phyloP scores from a whole-genome alignment of 37 sponge, comb jelly and placozoan genomes.

The Agelas oroides region DNA sequence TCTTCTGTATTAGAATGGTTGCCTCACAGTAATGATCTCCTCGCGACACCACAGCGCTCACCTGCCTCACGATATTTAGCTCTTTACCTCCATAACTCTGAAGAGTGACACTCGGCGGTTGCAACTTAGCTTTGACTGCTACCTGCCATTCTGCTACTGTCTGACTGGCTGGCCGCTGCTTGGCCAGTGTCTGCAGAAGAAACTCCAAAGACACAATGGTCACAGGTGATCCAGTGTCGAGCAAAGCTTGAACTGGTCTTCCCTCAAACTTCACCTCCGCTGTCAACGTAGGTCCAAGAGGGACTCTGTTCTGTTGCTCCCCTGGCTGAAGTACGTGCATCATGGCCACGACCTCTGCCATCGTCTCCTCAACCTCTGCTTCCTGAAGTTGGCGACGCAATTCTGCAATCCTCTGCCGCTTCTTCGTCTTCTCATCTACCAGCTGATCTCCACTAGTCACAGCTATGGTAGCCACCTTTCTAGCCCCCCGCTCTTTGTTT shows the following conservation, averaged over 20 bases:
- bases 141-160: background rate
- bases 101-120: background rate
- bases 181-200: slow-evolving; percentile 1
- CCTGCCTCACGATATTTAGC: slow-evolving; percentile 30
- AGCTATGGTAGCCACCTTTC: too few species aligned
- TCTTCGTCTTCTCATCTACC: background rate
- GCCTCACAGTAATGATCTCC: background rate
- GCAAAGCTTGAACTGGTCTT: slow-evolving; percentile 5
- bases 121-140: background rate
- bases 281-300: slow-evolving; percentile 17
- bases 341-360: slow-evolving; percentile 11
- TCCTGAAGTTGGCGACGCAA: background rate
- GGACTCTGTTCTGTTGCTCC: background rate
- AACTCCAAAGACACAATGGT: slow-evolving; percentile 31
- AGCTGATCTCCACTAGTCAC: background rate
- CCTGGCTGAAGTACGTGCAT: slow-evolving; percentile 5
- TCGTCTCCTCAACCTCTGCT: slow-evolving; percentile 21
- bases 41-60: background rate
- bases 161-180: too few species aligned
- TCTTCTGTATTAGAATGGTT: background rate
- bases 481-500: too few species aligned
- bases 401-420: background rate
- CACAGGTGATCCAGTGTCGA: slow-evolving; percentile 52
- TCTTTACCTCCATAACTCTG: slow-evolving; percentile 24
- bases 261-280: slow-evolving; percentile 18